A percentile compares a stretch with the other conserved stretches of the same genome.
These are phyloP conservation scores for Megalops cyprinoides DNA, from an alignment of 2,797 vertebrate genomes.

Conservation along the genomic window DNA sequence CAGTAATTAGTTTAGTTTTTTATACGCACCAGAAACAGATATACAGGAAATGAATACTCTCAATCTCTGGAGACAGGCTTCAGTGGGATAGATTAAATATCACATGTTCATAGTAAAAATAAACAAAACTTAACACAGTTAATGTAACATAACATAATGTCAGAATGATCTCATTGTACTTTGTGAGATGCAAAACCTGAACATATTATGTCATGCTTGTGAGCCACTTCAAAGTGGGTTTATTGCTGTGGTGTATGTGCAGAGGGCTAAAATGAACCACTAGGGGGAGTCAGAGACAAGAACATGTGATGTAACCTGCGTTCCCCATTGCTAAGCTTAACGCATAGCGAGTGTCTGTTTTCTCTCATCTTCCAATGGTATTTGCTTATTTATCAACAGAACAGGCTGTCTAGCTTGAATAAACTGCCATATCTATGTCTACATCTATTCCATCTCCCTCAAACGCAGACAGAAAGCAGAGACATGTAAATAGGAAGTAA, in stretches of 20 bases:
- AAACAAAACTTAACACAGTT: neutral
- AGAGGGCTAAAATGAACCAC: conserved; percentile 15
- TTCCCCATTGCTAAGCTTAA: conserved; percentile 10
- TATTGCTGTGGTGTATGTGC: neutral
- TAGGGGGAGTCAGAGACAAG: conserved; percentile 31
- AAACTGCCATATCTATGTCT: neutral
- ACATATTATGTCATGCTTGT: neutral
- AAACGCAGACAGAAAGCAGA: neutral
- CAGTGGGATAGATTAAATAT: no score
- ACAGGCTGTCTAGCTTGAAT: neutral
- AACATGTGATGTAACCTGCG: conserved; percentile 3
- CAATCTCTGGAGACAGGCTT: no score
- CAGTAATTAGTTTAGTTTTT: no score
- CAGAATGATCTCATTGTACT: neutral
- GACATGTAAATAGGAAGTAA: neutral
- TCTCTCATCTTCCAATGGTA: conserved; percentile 2
- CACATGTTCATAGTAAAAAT: no score
- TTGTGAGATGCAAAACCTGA: neutral
- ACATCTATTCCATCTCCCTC: neutral
- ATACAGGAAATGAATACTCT: no score
- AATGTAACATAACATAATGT: no score
- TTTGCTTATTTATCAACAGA: neutral
- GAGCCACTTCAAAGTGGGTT: neutral
- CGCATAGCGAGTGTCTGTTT: conserved; percentile 10
- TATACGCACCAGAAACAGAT: no score